Evolutionary conservation across 2,797 vertebrate species (phyloP).

Genomic region (Lithobates pipiens): DNA sequence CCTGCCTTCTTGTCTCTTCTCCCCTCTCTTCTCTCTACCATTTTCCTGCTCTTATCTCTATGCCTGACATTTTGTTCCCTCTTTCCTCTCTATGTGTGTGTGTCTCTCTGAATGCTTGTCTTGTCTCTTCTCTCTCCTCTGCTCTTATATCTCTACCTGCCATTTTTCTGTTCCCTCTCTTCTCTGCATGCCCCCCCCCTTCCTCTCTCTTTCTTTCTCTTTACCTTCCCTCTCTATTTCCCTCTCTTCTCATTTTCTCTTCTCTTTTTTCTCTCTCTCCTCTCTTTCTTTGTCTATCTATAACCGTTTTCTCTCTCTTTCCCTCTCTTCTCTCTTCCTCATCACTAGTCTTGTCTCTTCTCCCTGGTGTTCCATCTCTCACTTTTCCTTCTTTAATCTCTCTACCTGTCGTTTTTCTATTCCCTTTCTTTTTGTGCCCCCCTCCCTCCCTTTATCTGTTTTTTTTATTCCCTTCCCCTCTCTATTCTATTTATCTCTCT

Average conservation of each 20-base stretch:
- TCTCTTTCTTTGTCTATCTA: too few species aligned
- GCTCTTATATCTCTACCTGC: too few species aligned
- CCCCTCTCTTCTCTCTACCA: too few species aligned
- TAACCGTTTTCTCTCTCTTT: background rate
- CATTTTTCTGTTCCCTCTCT: background rate
- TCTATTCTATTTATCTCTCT: background rate
- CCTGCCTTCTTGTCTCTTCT: too few species aligned
- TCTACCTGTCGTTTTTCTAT: too few species aligned
- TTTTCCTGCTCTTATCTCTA: too few species aligned
- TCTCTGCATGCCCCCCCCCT: background rate
- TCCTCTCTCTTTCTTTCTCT: background rate
- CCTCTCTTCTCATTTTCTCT: background rate
- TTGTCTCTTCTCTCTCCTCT: background rate
- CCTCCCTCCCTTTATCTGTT: too few species aligned
- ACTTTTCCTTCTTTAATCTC: too few species aligned
- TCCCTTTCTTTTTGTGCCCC: too few species aligned
- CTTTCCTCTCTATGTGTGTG: background rate
- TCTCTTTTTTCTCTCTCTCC: background rate
- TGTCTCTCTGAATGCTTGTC: background rate
- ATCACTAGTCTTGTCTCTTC: background rate
- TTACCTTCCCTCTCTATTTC: background rate
- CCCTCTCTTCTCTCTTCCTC: too few species aligned
- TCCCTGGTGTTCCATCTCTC: background rate
- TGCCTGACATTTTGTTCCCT: background rate
- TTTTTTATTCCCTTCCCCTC: background rate